Evolutionary conservation across 2,113 vertebrate genomes (phyloP), one percentile per base, ranked within the genome.

Genomic region (Brachyistius frenatus): DNA sequence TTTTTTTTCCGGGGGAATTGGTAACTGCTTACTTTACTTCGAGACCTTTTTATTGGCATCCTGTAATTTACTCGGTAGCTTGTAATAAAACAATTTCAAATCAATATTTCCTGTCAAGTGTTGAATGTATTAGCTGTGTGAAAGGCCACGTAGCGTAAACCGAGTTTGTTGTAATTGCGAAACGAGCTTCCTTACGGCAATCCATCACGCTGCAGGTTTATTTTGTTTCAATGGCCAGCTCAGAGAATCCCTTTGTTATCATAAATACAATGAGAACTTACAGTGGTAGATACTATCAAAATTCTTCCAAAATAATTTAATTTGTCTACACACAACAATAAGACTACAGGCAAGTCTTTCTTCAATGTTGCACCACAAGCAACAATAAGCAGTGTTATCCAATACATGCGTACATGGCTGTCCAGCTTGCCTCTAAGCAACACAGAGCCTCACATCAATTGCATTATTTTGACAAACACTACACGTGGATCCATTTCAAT

Each of bases 401-500:
- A 44, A 5, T 7, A 44, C 36, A 44, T 23, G 58, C 69, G 39
- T 54, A n/a, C 33, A 15, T 65, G 49, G 8, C 56, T 36, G 39
- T 10, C 5, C 7, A 52, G 63, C 16, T 13, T 7, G 2, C 31
- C 55, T 57, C 39, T 31, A 57, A 80, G 69, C 76, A 65, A 50
- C 61, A 56, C 46, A 47, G 14, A 58, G 50, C 23, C 23, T 73
- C 55, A 39, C 68, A 71, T 75, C 74, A 74, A 23, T 49, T 41
- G 39, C 61, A 65, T 80, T 41, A 46, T 60, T 57, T 35, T 64
- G 57, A 81, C 36, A 2, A 52, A 30, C 78, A 66, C 41, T 5
- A 23, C 50, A 5, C 33, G 39, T 11, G 47, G 55, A 88, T 86
- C 54, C 63, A 73, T 86, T 89, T 83, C 73, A 89, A 64, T 86